A percentile compares a stretch with the other conserved stretches of the same genome.
phyloP scores from a whole-genome alignment of 2,113 vertebrate genomes.

The Emberiza fucata region DNA sequence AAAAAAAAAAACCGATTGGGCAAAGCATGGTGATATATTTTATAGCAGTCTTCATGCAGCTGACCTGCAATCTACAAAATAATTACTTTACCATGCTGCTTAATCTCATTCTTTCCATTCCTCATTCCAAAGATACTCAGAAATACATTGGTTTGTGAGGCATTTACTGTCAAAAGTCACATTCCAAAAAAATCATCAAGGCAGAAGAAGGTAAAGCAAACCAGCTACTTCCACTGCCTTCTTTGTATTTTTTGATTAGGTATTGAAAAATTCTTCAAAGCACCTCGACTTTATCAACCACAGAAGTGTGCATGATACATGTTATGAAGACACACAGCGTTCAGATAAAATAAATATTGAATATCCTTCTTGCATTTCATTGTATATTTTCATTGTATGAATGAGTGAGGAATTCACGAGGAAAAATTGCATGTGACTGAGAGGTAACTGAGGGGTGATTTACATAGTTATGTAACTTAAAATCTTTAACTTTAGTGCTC shows the following conservation, averaged over 20 bases:
- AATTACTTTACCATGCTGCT: conserved; percentile 23
- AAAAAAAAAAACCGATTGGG: not conserved
- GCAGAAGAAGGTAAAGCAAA: not conserved
- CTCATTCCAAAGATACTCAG: conserved; percentile 5
- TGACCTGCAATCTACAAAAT: conserved; percentile 59
- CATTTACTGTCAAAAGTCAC: not conserved
- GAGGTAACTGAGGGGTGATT: not conserved
- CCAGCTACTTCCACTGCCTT: not conserved
- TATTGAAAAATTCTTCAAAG: not conserved
- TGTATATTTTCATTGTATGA: not conserved
- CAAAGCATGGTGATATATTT: conserved; percentile 26
- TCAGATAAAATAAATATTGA: not conserved
- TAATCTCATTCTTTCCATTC: conserved; percentile 15
- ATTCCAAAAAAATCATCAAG: not conserved
- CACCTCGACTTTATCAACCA: not conserved
- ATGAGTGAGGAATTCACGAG: not conserved
- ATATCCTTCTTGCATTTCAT: not conserved
- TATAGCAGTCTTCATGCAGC: conserved; percentile 25
- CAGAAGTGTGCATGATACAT: not conserved
- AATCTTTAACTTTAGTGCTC: not conserved
- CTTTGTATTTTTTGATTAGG: not conserved
- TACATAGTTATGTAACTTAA: not conserved
- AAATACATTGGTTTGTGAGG: not conserved
- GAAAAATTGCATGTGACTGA: not conserved
- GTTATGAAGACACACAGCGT: not conserved